Percentiles rank a stretch among this genome's conserved stretches.
Conservation (phyloP, 2,113 vertebrate genomes). For the Perccottus glenii region DNA sequence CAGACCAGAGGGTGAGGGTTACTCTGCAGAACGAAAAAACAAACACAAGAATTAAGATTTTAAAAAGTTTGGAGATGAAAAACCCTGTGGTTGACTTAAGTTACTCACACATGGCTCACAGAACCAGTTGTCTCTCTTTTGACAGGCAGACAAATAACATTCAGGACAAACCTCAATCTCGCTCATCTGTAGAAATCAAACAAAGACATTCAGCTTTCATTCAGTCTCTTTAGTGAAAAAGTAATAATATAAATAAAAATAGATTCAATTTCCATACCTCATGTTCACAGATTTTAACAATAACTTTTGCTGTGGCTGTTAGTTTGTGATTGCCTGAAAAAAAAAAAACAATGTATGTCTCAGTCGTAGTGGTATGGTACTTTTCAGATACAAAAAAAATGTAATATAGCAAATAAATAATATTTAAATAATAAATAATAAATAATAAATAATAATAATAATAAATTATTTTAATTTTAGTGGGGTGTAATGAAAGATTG, state of each 20-base stretch:
- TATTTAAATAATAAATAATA: neutral
- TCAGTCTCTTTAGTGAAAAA: too few species aligned
- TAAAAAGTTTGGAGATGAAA: neutral
- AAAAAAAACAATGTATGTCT: constrained; percentile 4
- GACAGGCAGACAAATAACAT: constrained; percentile 97
- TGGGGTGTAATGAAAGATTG: too few species aligned
- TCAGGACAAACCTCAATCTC: constrained; percentile 99
- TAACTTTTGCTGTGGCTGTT: constrained; percentile 96
- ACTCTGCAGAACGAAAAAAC: constrained; percentile 79
- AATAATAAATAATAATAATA: neutral
- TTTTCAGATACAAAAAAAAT: too few species aligned
- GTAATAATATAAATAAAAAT: neutral
- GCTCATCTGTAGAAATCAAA: constrained; percentile 87
- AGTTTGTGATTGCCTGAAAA: constrained; percentile 96
- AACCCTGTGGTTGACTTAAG: too few species aligned
- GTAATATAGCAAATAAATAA: too few species aligned
- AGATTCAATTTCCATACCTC: constrained; percentile 81
- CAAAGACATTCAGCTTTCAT: too few species aligned
- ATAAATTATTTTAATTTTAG: neutral
- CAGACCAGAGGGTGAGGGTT: constrained; percentile 96
- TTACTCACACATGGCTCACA: constrained; percentile 96
- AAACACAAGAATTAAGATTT: neutral
- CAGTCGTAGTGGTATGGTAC: too few species aligned
- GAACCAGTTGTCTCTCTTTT: constrained; percentile 99
- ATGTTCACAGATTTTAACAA: constrained; percentile 99